Base-by-base conservation (phyloP, 1,140 invertebrate species). In the Elysia chlorotica region DNA sequence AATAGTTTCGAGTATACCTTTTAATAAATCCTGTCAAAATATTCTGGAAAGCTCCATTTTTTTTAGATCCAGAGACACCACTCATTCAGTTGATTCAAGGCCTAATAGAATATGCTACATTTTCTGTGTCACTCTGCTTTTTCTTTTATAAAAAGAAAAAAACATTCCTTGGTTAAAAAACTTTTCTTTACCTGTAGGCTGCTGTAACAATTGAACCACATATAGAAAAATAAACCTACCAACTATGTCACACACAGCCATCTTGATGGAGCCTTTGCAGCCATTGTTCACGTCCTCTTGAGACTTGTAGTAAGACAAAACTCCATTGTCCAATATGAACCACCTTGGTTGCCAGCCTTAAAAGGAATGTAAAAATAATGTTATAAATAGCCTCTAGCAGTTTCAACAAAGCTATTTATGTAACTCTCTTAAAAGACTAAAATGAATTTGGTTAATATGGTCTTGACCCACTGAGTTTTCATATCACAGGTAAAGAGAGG, bases 271-370 rank as follows among this genome's bases (percentile, higher is more conserved):
- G 19, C 93, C 93, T 89, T 94, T 94, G 85, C 93, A 94, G 4
- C 93, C 93, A 88, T 93, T 92, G 83, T 90, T 92, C 2, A 93
- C 93, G 89, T 94, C 93, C 76, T 94, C 93, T 82, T 93, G 91
- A 3, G 93, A 93, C 85, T 93, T 93, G 84, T 94, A 95, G 85
- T 95, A 95, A 0, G 93, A 93, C 78, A 94, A 83, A 62, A 93
- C 90, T 38, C 93, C 93, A 88, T 94, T 91, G 79, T 94, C 92
- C 77, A 94, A 88, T 57, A 94, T 90, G 89, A 95, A 95, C 93
- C 93, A 95, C 82, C 93, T 89, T 28, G 93, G 93, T 87, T 95
- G 93, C 93, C 93, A 95, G 74, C 93, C 93, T 94, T 23, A 2
- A 69, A 5, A 54, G 5, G 3, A 54, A 28, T 31, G 4, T 21